Evolutionary conservation across 2,888 invertebrate species (phyloP).

Genomic region (Nemapogon koenigi): DNA sequence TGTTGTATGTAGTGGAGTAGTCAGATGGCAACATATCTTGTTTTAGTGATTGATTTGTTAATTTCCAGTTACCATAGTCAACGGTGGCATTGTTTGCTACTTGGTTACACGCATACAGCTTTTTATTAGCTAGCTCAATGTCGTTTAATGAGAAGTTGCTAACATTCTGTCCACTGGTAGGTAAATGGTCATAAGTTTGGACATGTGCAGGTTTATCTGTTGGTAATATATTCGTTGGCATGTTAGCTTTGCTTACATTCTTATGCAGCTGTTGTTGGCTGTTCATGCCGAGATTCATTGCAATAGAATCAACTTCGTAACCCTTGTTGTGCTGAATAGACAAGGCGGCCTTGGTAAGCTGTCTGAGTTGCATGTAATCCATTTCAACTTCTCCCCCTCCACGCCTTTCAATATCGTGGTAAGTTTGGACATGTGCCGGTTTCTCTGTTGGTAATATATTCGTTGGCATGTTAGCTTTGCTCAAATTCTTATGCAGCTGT

Average conservation of each 20-base stretch:
- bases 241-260: constrained; percentile 24
- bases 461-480: constrained; percentile 21
- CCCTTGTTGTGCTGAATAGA: constrained; percentile 23
- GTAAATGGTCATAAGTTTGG: constrained; percentile 36
- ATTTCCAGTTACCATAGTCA: constrained; percentile 54
- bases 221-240: not conserved
- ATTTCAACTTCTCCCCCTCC: too few relatives aligned
- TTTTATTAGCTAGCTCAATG: constrained; percentile 51
- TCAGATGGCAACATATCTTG: constrained; percentile 43
- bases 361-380: too few relatives aligned
- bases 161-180: constrained; percentile 28
- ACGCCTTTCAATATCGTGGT: too few relatives aligned
- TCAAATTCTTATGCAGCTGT: constrained; percentile 28
- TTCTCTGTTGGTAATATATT: constrained; percentile 1
- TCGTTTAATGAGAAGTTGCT: constrained; percentile 48
- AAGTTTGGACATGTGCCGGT: too few relatives aligned
- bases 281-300: constrained; percentile 48
- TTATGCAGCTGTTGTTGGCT: constrained; percentile 36
- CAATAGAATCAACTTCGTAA: constrained; percentile 47
- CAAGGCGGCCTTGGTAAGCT: too few relatives aligned
- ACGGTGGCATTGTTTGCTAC: constrained; percentile 30
- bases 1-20: constrained; percentile 34
- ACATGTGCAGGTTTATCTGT: not conserved
- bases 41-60: constrained; percentile 39
- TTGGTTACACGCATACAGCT: constrained; percentile 38